Evolutionary conservation across 2,797 vertebrate species (phyloP), one percentile per base, ranked within the genome.

Genomic region (Chaetodon trifasciatus): DNA sequence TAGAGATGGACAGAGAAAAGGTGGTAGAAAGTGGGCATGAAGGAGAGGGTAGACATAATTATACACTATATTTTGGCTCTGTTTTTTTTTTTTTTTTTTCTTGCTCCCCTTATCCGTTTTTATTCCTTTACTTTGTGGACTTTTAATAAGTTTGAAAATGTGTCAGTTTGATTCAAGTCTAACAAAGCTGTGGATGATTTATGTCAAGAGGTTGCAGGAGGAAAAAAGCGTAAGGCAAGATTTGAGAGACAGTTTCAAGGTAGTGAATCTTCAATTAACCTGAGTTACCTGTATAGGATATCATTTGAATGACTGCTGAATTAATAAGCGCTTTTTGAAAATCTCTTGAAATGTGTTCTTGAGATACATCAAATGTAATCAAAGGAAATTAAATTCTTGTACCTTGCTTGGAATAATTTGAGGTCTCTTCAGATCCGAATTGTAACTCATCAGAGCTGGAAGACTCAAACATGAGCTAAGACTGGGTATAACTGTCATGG

Each of bases 131-230:
- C 89, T 93, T 91, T 86, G 76, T 84, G 76, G 81, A 92, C 86
- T 90, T 94, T 92, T 94, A 94, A 94, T 93, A 93, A 88, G 90
- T 84, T 84, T 91, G 79, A 88, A 91, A 91, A 90, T 81, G 91
- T 93, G 91, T 89, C 86, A 86, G 82, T 89, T 89, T 91, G 88
- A 93, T 92, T 93, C 83, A 84, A 90, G 89, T 90, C 91, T 88
- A 93, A 95, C 92, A 94, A 93, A 93, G 91, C 87, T 90, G 86
- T 74, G 76, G 85, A 87, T 91, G 90, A 92, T 91, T 91, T 89
- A 86, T 92, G 91, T 93, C 89, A 91, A 79, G 84, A 86, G 88
- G 89, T 91, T 93, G 81, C 57, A 0, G 50, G 70, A 86, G 81
- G 69, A 86, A 89, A 70, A 91, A 88, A 81, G 83, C 83, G 68